Evolutionary conservation across 2,888 invertebrate species (phyloP).

Genomic region (Limnephilus rhombicus): DNA sequence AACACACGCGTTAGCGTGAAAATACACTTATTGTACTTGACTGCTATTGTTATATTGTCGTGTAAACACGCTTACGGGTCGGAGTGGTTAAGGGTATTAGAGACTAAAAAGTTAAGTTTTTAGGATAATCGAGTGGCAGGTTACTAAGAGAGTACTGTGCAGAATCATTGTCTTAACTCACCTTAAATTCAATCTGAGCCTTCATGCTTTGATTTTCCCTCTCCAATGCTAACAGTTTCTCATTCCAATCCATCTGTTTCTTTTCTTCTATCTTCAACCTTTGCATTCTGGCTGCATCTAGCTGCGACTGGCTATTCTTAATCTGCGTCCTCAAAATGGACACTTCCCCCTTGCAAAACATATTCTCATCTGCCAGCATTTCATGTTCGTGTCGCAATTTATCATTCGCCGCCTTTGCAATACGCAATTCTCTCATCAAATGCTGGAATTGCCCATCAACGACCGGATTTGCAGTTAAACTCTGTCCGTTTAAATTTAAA

Average conservation of each 20-base stretch:
- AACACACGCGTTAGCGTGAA: no score
- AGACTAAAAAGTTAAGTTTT: no score
- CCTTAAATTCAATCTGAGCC: constrained; percentile 80
- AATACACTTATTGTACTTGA: no score
- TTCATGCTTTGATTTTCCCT: constrained; percentile 74
- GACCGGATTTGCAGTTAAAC: background rate
- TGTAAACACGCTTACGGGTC: no score
- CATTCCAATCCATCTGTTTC: constrained; percentile 76
- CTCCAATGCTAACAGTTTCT: constrained; percentile 73
- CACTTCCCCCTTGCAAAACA: constrained; percentile 79
- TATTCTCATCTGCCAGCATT: constrained; percentile 73
- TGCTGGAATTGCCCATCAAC: constrained; percentile 47
- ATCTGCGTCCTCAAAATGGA: constrained; percentile 78
- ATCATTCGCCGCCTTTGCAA: constrained; percentile 66
- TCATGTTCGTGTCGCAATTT: constrained; percentile 56
- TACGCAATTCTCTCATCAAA: constrained; percentile 60
- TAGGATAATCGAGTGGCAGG: no score
- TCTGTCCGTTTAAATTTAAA: background rate
- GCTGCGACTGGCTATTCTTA: constrained; percentile 73
- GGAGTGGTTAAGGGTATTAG: no score
- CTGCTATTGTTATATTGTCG: no score
- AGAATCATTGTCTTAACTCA: constrained; percentile 66
- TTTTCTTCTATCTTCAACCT: constrained; percentile 74
- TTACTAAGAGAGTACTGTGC: background rate
- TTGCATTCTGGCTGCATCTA: constrained; percentile 74